A percentile compares a stretch with the other conserved stretches of the same genome.
Evolutionary conservation across 1,140 invertebrate genomes (phyloP).

Genomic region (Nylanderia fulva): DNA sequence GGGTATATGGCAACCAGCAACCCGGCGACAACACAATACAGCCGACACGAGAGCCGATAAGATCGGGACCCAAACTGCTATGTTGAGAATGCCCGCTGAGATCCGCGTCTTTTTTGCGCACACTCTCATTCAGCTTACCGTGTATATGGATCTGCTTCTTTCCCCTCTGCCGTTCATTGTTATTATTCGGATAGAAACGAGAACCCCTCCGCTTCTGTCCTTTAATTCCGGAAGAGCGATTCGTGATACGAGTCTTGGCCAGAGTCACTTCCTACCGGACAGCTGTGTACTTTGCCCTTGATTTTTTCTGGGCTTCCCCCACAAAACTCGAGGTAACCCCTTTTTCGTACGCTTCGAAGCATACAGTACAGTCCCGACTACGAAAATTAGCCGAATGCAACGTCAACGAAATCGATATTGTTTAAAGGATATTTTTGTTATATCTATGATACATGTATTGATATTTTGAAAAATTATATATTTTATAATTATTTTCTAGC

Average conservation of each 20-base stretch:
- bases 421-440: neutral
- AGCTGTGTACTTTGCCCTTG: constrained; percentile 59
- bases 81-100: constrained; percentile 81
- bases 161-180: constrained; percentile 52
- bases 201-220: constrained; percentile 9
- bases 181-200: constrained; percentile 72
- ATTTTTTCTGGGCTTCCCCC: constrained; percentile 25
- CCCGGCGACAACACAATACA: constrained; percentile 79
- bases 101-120: constrained; percentile 80
- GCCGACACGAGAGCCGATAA: constrained; percentile 79
- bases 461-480: neutral
- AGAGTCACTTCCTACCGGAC: constrained; percentile 74
- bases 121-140: constrained; percentile 70
- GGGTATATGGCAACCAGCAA: constrained; percentile 71
- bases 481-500: neutral
- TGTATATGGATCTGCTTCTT: constrained; percentile 61
- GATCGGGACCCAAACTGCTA: constrained; percentile 80
- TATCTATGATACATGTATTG: neutral
- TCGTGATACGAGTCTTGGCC: constrained; percentile 32
- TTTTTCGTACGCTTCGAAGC: constrained; percentile 50
- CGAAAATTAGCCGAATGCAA: neutral
- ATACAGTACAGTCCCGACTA: constrained; percentile 9
- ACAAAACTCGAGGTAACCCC: constrained; percentile 43
- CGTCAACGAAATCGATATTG: neutral
- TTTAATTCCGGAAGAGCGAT: constrained; percentile 58